Base-by-base conservation (phyloP, 2,888 invertebrate genomes). In the Archaeoteleia sp. region DNA sequence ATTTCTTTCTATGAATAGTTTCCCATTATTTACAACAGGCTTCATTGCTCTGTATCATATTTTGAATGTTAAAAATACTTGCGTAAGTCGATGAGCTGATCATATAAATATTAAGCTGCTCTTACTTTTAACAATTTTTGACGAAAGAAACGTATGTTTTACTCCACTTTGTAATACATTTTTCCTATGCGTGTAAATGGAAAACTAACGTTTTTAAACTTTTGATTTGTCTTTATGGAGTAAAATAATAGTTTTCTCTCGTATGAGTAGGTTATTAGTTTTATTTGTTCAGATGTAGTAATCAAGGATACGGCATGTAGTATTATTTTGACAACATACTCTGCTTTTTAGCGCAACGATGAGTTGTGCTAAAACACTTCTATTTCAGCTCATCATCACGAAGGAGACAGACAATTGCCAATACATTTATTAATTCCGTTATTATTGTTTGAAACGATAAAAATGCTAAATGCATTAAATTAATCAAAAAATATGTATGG, bases 291-390 rank as follows among this genome's bases (percentile, higher is more conserved):
- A 23, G 23, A 7, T 23, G 23, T 7, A 23, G 3, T 23, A n/a
- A n/a, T 23, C 13, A 34, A 34, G 13, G 3, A 34, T n/a, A 34
- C 17, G n/a, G n/a, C n/a, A n/a, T 40, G 7, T 10, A 25, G 40
- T 27, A 45, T 45, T 15, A 17, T 30, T 30, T 14, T 14, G 8
- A 14, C 45, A 45, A 27, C 20, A 13, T 40, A 8, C 9, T 23
- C 8, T 40, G 20, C n/a, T 40, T 40, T 14, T 3, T 13, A 34
- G 10, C 13, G 13, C 10, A 32, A 32, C 7, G 4, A 5, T 7
- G 23, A 23, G 23, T 23, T 23, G 23, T 7, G 23, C 4, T 23
- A 7, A 23, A 23, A 23, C 7, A 23, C 23, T 23, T 23, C 7
- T n/a, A n/a, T n/a, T n/a, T n/a, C n/a, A n/a, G n/a, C n/a, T n/a